These are phyloP conservation scores for Phlogophora meticulosa DNA, from an alignment of 2,888 invertebrate genomes.

Conservation along the genomic window DNA sequence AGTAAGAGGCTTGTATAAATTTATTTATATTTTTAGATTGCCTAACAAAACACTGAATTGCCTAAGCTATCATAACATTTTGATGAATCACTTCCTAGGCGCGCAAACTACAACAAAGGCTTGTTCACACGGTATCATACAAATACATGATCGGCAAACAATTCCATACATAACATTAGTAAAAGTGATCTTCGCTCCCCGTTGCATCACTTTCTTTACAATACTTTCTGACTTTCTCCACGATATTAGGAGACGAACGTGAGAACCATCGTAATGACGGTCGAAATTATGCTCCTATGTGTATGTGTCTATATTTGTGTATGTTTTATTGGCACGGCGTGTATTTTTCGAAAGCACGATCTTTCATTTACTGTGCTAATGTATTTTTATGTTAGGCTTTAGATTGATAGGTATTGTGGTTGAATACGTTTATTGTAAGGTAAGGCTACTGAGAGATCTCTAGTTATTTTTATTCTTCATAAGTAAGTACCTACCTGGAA, in stretches of 20 bases:
- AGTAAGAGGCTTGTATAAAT: too few relatives aligned
- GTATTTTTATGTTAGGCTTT: not conserved
- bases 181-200: constrained; percentile 32
- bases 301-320: not conserved
- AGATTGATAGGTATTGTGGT: not conserved
- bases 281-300: constrained; percentile 30
- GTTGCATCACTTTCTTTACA: constrained; percentile 43
- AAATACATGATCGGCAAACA: constrained; percentile 4
- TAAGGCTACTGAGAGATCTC: too few relatives aligned
- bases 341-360: constrained; percentile 24
- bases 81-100: not conserved
- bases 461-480: too few relatives aligned
- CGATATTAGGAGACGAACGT: constrained; percentile 48
- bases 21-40: too few relatives aligned
- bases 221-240: constrained; percentile 57
- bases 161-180: constrained; percentile 29
- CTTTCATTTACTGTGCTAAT: constrained; percentile 8
- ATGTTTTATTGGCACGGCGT: constrained; percentile 30
- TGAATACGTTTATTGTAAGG: not conserved
- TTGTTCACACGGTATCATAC: constrained; percentile 23
- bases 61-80: not conserved
- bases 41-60: not conserved
- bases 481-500: too few relatives aligned
- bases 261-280: constrained; percentile 45
- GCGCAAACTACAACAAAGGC: not conserved